phyloP scores from a whole-genome alignment of 1,140 invertebrate species.

The Cheumatopsyche charites region DNA sequence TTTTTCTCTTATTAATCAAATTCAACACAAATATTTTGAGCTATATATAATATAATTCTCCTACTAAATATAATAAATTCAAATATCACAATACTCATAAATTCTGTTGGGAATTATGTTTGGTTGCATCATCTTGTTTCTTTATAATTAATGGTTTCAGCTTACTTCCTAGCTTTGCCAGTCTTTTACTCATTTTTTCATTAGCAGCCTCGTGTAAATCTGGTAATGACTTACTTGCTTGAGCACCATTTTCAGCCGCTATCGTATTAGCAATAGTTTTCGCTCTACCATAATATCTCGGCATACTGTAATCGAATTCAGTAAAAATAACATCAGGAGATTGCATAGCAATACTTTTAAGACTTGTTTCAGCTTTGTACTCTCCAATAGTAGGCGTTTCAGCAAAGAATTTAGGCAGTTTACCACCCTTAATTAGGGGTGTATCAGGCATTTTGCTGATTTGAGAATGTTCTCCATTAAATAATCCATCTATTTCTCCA shows the following conservation, averaged over 20 bases:
- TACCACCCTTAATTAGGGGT: conserved; percentile 59
- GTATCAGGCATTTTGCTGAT: conserved; percentile 58
- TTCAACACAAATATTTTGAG: not conserved
- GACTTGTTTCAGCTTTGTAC: conserved; percentile 57
- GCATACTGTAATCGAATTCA: conserved; percentile 60
- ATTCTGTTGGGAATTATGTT: conserved; percentile 30
- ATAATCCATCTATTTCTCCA: conserved; percentile 4
- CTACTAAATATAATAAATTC: not conserved
- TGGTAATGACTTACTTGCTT: conserved; percentile 61
- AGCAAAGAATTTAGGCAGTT: conserved; percentile 59
- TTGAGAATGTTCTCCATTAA: conserved; percentile 52
- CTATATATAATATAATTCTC: not conserved
- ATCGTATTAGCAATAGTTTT: conserved; percentile 46
- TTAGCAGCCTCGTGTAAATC: conserved; percentile 55
- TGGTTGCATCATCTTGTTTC: conserved; percentile 54
- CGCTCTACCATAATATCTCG: conserved; percentile 56
- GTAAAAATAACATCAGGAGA: conserved; percentile 55
- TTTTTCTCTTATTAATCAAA: not conserved
- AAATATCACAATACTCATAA: conserved; percentile 8
- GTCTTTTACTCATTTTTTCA: conserved; percentile 56
- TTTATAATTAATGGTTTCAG: conserved; percentile 60
- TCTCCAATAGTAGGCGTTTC: conserved; percentile 56
- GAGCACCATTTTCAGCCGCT: conserved; percentile 50
- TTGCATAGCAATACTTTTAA: conserved; percentile 58
- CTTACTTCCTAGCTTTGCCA: conserved; percentile 56